These are phyloP conservation scores for Bubo bubo DNA, from an alignment of 2,113 vertebrate genomes.

Conservation along the genomic window DNA sequence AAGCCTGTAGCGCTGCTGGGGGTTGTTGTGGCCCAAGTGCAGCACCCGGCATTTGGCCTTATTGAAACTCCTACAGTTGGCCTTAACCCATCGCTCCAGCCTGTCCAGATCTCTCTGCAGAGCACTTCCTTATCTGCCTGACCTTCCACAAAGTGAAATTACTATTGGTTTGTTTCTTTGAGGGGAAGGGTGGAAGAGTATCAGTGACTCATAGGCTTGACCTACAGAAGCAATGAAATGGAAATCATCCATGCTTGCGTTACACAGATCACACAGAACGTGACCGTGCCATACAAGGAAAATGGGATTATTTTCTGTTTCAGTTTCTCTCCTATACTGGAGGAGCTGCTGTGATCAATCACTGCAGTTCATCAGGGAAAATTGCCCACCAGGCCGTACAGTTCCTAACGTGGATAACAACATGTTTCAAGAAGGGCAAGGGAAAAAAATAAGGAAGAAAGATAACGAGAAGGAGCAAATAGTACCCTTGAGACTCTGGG, in stretches of 20 bases:
- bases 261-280: not conserved
- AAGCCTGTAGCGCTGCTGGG: too few relatives aligned
- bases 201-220: not conserved
- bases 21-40: too few relatives aligned
- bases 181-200: not conserved
- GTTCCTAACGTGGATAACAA: not conserved
- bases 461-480: not conserved
- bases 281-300: accelerated
- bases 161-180: not conserved
- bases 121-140: not conserved
- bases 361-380: not conserved
- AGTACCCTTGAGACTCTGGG: not conserved
- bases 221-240: not conserved
- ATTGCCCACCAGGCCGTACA: not conserved
- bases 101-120: too few relatives aligned
- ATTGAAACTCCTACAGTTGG: too few relatives aligned
- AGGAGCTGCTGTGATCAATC: not conserved
- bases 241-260: not conserved
- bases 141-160: not conserved
- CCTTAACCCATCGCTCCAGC: too few relatives aligned
- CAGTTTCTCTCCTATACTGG: not conserved
- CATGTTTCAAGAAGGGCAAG: not conserved
- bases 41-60: too few relatives aligned
- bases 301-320: not conserved
- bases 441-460: not conserved